A percentile compares a stretch with the other conserved stretches of the same genome.
Evolutionary conservation across 2,888 invertebrate species (phyloP).

Genomic region (Zhuqinia jingwanae): DNA sequence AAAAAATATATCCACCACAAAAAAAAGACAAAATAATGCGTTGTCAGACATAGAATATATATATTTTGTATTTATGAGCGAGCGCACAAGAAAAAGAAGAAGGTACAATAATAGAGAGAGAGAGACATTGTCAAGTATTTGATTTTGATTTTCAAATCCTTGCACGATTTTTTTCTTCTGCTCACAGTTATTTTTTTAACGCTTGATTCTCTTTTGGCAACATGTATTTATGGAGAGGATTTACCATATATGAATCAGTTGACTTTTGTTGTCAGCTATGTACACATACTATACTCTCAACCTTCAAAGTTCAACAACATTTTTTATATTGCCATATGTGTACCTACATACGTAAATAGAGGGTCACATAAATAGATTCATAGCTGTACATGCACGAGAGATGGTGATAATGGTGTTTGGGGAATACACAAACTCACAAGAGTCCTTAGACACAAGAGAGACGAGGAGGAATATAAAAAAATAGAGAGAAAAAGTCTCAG

Average conservation of each 20-base stretch:
- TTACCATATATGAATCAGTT: slow-evolving; percentile 43
- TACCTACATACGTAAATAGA: too few relatives aligned
- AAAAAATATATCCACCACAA: not conserved
- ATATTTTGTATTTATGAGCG: not conserved
- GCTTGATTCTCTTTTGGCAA: slow-evolving; percentile 3
- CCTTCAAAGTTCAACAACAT: not conserved
- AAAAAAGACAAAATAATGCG: not conserved
- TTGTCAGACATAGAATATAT: not conserved
- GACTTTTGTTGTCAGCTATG: slow-evolving; percentile 8
- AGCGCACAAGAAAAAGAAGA: not conserved
- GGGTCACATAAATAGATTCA: too few relatives aligned
- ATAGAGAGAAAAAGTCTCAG: too few relatives aligned
- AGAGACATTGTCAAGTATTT: too few relatives aligned
- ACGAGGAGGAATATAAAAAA: too few relatives aligned
- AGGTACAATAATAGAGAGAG: too few relatives aligned
- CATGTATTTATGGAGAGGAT: slow-evolving; percentile 46
- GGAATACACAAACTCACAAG: too few relatives aligned
- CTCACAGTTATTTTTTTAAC: not conserved
- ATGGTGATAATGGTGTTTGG: too few relatives aligned
- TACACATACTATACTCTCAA: too few relatives aligned
- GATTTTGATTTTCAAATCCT: slow-evolving; percentile 21
- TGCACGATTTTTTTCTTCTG: slow-evolving; percentile 31
- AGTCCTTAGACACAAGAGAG: too few relatives aligned
- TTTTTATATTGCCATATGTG: too few relatives aligned
- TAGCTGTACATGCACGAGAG: too few relatives aligned